Percentiles rank a stretch among this genome's conserved stretches.
Evolutionary conservation across 2,797 vertebrate genomes (phyloP).

Genomic region (Notoglanidium macrostoma): DNA sequence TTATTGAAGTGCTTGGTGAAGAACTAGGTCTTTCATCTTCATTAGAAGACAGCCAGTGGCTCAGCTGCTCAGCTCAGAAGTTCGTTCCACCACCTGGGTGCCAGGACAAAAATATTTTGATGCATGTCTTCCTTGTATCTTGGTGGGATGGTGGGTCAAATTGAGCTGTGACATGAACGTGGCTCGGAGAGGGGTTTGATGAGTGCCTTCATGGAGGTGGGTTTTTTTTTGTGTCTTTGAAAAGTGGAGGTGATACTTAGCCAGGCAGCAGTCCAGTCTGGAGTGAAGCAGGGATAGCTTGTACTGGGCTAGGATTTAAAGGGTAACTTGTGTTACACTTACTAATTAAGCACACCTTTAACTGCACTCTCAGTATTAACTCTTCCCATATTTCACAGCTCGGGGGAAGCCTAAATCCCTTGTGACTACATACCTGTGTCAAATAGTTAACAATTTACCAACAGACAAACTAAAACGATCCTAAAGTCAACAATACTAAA

Average conservation of each 20-base stretch:
- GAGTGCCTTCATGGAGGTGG: neutral
- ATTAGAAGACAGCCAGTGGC: slow-evolving; percentile 3
- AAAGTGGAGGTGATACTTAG: neutral
- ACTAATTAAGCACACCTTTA: neutral
- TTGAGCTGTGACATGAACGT: neutral
- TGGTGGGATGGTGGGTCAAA: neutral
- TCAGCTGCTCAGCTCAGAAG: slow-evolving; percentile 6
- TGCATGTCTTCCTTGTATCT: neutral
- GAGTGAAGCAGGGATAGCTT: neutral
- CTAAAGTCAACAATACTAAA: slow-evolving; percentile 4
- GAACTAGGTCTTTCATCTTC: neutral
- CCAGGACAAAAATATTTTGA: neutral
- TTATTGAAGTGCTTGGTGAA: neutral
- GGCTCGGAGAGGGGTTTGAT: neutral
- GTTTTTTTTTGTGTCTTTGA: neutral
- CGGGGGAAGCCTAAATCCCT: neutral
- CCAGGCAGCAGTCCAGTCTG: neutral
- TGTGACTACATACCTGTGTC: neutral
- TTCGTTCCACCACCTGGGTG: slow-evolving; percentile 6
- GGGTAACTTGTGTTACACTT: neutral
- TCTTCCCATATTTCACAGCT: neutral
- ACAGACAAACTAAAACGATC: slow-evolving; percentile 9
- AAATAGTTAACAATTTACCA: slow-evolving; percentile 10
- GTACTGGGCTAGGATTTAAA: neutral
- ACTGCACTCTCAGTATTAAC: neutral